Base-by-base conservation (phyloP, 2,888 invertebrate species). In the Lottia gigantea region DNA sequence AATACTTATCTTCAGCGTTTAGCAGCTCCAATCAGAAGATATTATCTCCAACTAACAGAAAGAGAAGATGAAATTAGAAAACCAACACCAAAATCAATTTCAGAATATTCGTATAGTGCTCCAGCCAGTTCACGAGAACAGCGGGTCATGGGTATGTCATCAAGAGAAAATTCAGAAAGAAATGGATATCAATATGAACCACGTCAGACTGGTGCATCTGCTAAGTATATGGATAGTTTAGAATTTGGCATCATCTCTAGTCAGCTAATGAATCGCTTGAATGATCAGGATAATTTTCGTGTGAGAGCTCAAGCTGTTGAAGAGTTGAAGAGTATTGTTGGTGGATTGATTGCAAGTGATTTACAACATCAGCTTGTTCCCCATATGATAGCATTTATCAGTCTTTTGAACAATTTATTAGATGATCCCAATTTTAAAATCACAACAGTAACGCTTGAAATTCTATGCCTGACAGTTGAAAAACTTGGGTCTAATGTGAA, bases 391-490 rank as follows among this genome's bases (percentile, higher is more conserved):
- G 90, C 91, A 45, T 90, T 94, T 74, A 89, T 94, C 71, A 90
- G 92, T 78, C 91, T 92, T 45, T 88, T 94, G 26, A 88, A 89
- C 62, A 86, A 88, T 66, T 84, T 91, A 25, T 90, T 92, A 47
- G 92, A 92, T 73, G 93, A 94, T 86, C 91, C 92, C 72, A 91
- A 90, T 81, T 90, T 91, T 76, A 90, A 90, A 78, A 88, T 90
- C 23, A 89, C 89, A 26, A 89, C 89, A 65, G 86, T 88, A 19
- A 87, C 89, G 8, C 82, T 91, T 64, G 90, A 90, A 75, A 89
- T 90, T 61, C 80, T 90, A 47, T 85, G 88, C 46, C 76, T 88
- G 15, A 79, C 90, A n/a, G 88, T 90, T 11, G 88, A 89, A 62
- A 87, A 88, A 68, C 80, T 90, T 66, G 86, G 86, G n/a, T 83